Conservation (phyloP, 2,888 invertebrate species). For the Phyto melanocephala region DNA sequence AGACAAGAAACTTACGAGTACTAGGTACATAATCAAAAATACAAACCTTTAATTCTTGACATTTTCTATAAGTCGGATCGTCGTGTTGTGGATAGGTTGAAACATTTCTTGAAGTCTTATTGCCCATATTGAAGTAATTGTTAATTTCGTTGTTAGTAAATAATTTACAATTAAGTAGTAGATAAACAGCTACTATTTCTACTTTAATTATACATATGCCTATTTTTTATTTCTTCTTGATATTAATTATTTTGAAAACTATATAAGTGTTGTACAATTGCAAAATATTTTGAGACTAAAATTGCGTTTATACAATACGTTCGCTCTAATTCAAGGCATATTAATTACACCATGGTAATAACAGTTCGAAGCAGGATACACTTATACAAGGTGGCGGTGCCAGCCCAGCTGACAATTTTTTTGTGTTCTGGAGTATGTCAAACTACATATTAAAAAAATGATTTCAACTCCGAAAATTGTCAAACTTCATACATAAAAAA, state of each 20-base stretch:
- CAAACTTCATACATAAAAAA: too few relatives aligned
- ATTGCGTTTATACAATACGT: too few relatives aligned
- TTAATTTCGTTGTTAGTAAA: constrained; percentile 18
- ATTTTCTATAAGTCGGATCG: constrained; percentile 73
- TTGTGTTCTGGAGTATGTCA: too few relatives aligned
- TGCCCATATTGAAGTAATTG: constrained; percentile 69
- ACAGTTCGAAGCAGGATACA: too few relatives aligned
- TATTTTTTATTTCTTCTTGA: neutral
- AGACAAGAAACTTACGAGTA: neutral
- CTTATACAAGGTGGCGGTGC: too few relatives aligned
- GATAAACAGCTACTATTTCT: neutral
- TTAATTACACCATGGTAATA: too few relatives aligned
- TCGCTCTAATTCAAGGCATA: too few relatives aligned
- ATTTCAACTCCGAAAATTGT: too few relatives aligned
- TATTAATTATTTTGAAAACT: neutral
- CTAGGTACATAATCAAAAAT: too few relatives aligned
- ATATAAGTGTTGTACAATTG: constrained; percentile 28
- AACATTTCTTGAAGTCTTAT: constrained; percentile 67
- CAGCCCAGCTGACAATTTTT: too few relatives aligned
- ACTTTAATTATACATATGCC: neutral
- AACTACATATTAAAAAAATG: too few relatives aligned
- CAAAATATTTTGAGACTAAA: constrained; percentile 32
- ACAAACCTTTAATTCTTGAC: constrained; percentile 73
- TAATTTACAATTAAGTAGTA: neutral
- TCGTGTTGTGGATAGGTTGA: constrained; percentile 70